phyloP scores from a whole-genome alignment of 1,140 invertebrate genomes.

The Lerema accius region DNA sequence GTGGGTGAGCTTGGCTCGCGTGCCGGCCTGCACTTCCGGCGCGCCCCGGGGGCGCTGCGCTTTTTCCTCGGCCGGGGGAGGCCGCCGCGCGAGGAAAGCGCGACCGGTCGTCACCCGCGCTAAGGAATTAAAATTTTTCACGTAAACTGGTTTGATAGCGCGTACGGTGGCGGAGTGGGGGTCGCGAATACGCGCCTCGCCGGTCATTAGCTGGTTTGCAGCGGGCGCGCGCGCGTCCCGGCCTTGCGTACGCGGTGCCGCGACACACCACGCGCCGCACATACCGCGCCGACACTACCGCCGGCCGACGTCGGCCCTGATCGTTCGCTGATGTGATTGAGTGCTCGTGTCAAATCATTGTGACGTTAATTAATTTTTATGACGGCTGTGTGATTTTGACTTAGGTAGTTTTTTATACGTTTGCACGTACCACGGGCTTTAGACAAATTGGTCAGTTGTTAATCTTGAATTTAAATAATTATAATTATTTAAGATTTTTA shows the following conservation, averaged over 20 bases:
- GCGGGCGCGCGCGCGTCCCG: conserved; percentile 67
- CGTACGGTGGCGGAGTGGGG: conserved; percentile 72
- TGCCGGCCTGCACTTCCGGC: conserved; percentile 76
- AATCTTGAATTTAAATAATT: not conserved
- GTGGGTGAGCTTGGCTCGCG: conserved; percentile 74
- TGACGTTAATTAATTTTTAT: conserved; percentile 21
- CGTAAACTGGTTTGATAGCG: conserved; percentile 80
- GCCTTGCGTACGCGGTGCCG: conserved; percentile 50
- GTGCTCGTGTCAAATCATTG: conserved; percentile 34
- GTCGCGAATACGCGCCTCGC: conserved; percentile 72
- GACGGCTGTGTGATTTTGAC: not conserved
- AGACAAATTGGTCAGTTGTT: not conserved
- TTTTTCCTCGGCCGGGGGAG: conserved; percentile 71
- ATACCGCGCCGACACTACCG: too few species aligned
- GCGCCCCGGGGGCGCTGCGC: conserved; percentile 69
- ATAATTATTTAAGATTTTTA: conserved; percentile 16
- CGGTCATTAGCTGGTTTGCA: conserved; percentile 73
- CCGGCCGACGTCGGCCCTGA: not conserved
- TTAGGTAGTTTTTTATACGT: not conserved
- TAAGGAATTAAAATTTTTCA: conserved; percentile 80
- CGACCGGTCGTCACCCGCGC: conserved; percentile 75
- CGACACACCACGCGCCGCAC: conserved; percentile 31
- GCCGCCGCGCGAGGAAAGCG: conserved; percentile 68
- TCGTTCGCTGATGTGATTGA: conserved; percentile 35
- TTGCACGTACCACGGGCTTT: conserved; percentile 1